phyloP scores from a whole-genome alignment of 1,140 invertebrate species.

The Heliconius melpomene region DNA sequence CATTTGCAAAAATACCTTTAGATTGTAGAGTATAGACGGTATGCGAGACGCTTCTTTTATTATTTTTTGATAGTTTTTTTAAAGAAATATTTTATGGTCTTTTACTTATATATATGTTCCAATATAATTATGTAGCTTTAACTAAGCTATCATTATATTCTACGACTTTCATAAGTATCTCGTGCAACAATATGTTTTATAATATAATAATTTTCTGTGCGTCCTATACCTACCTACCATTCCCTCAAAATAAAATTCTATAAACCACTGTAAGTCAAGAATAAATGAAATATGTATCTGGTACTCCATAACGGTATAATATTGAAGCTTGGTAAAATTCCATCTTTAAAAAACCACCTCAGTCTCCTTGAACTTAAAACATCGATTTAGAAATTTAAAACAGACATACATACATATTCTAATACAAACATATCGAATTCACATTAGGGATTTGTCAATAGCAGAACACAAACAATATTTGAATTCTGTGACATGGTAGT shows the following conservation, averaged over 20 bases:
- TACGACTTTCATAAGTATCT: no score
- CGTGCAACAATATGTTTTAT: no score
- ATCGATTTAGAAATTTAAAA: slow-evolving; percentile 32
- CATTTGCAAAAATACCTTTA: neutral
- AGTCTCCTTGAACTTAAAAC: slow-evolving; percentile 37
- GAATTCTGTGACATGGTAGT: neutral
- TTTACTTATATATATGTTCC: neutral
- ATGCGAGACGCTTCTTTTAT: no score
- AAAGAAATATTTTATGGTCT: no score
- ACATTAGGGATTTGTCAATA: slow-evolving; percentile 13
- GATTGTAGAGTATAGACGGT: neutral
- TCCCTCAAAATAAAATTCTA: neutral
- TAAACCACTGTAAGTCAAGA: neutral
- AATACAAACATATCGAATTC: slow-evolving; percentile 8
- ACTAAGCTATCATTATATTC: no score
- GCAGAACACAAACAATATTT: slow-evolving; percentile 1
- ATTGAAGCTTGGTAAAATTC: slow-evolving; percentile 22
- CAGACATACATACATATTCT: slow-evolving; percentile 11
- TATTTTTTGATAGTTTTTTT: no score
- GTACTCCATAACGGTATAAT: slow-evolving; percentile 6
- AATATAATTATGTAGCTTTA: no score
- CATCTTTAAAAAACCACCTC: slow-evolving; percentile 17
- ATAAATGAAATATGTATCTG: neutral
- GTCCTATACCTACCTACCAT: no score
- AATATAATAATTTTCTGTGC: no score